phyloP scores from a whole-genome alignment of 2,113 vertebrate species.

The Myrmecobius fasciatus region DNA sequence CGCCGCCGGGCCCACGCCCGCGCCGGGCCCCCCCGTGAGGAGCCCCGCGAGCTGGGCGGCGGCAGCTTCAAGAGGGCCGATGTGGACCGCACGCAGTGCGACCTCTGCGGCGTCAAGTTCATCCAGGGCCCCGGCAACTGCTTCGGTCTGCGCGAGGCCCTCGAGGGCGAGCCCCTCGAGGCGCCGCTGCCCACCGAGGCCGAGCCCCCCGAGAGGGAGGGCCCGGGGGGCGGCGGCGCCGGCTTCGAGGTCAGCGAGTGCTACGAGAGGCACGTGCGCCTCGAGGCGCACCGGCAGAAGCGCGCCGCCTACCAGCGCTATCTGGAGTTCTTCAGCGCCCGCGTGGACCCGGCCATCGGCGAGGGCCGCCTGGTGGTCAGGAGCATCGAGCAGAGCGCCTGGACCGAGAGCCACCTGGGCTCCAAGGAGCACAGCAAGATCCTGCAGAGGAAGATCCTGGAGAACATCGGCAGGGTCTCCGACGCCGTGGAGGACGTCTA shows the following conservation, averaged over 20 bases:
- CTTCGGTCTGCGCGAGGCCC: conserved; percentile 58
- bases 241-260: conserved; percentile 53
- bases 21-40: conserved; percentile 30
- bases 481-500: conserved; percentile 82
- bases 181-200: conserved; percentile 29
- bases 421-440: conserved; percentile 82
- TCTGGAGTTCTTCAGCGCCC: conserved; percentile 75
- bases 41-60: conserved; percentile 72
- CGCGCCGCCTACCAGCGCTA: conserved; percentile 81
- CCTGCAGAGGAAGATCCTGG: conserved; percentile 82
- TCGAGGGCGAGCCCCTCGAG: conserved; percentile 69
- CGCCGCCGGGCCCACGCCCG: conserved; percentile 71
- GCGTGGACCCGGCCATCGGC: conserved; percentile 76
- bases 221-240: conserved; percentile 50
- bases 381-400: conserved; percentile 72
- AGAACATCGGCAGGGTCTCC: conserved; percentile 81
- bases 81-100: conserved; percentile 86
- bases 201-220: conserved; percentile 61
- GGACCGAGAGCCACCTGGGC: conserved; percentile 64
- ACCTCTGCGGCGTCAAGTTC: conserved; percentile 88
- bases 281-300: conserved; percentile 79
- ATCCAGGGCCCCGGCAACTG: conserved; percentile 72
- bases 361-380: conserved; percentile 77
- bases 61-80: conserved; percentile 85
- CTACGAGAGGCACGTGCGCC: conserved; percentile 78